phyloP scores from a whole-genome alignment of 2,797 vertebrate genomes.

The Tympanoctomys barrerae region DNA sequence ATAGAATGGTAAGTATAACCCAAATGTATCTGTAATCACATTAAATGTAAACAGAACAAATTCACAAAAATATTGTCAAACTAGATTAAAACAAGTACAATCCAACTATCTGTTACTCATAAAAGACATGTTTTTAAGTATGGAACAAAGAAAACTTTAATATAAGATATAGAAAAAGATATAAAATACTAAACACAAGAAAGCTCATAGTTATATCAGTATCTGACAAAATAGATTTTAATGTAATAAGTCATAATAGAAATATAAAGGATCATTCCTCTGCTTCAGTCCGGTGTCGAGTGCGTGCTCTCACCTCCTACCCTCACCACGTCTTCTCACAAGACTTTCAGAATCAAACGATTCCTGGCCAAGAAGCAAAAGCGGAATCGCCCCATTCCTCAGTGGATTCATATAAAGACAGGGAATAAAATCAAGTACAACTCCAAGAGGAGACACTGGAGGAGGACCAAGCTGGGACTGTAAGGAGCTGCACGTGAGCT shows the following conservation, averaged over 20 bases:
- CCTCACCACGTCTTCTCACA: too few species aligned
- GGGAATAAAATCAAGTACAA: too few species aligned
- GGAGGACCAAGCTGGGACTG: too few species aligned
- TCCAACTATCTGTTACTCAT: neutral
- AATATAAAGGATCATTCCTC: neutral
- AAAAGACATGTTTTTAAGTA: neutral
- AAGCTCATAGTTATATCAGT: neutral
- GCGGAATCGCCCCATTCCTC: too few species aligned
- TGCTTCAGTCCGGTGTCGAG: too few species aligned
- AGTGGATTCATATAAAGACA: too few species aligned
- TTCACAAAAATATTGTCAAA: neutral
- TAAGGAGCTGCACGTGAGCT: too few species aligned
- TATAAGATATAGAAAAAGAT: neutral
- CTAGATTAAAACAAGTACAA: conserved; percentile 31
- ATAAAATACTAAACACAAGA: conserved; percentile 22
- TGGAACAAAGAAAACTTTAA: neutral
- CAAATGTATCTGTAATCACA: neutral
- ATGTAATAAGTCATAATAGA: neutral
- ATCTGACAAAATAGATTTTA: neutral
- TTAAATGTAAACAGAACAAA: neutral
- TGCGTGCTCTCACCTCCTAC: too few species aligned
- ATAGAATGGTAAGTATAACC: neutral
- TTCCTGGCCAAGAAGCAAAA: too few species aligned
- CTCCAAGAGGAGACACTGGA: too few species aligned
- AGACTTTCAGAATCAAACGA: too few species aligned